Percentiles rank a stretch among this genome's conserved stretches.
Evolutionary conservation across 2,797 vertebrate genomes (phyloP).

Genomic region (Calcarius lapponicus): DNA sequence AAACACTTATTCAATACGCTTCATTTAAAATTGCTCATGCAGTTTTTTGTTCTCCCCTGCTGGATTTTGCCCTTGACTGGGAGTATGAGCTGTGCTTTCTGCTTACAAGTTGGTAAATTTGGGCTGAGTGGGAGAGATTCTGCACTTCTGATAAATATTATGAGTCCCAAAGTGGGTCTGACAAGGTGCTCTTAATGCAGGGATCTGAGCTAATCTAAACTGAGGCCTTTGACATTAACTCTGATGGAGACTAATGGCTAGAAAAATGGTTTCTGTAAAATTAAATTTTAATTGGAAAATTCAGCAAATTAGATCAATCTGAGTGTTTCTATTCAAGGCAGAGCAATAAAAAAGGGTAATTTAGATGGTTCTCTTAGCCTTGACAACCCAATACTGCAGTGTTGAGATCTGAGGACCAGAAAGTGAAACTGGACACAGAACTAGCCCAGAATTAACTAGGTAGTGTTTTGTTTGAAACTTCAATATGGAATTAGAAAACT

Average conservation of each 20-base stretch:
- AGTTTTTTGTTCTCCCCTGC: not conserved
- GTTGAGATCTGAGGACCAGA: not conserved
- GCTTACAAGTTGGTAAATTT: not conserved
- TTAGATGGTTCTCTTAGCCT: not conserved
- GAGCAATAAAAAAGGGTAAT: not conserved
- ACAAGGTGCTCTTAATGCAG: not conserved
- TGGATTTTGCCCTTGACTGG: not conserved
- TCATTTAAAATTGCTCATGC: not conserved
- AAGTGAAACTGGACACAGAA: not conserved
- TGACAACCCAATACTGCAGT: not conserved
- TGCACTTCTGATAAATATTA: not conserved
- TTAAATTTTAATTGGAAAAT: slow-evolving; percentile 30
- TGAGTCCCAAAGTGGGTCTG: not conserved
- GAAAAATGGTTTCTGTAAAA: not conserved
- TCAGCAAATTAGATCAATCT: not conserved
- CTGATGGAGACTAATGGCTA: not conserved
- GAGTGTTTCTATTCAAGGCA: not conserved
- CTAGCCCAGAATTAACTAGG: rapidly evolving
- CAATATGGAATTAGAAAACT: not conserved
- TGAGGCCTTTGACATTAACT: not conserved
- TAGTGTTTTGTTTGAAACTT: not conserved
- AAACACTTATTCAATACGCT: not conserved
- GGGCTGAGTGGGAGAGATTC: not conserved
- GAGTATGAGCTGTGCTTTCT: not conserved
- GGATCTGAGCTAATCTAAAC: not conserved